Evolutionary conservation across 2,888 invertebrate species (phyloP), one percentile per base, ranked within the genome.

Genomic region (Melanostoma scalare): DNA sequence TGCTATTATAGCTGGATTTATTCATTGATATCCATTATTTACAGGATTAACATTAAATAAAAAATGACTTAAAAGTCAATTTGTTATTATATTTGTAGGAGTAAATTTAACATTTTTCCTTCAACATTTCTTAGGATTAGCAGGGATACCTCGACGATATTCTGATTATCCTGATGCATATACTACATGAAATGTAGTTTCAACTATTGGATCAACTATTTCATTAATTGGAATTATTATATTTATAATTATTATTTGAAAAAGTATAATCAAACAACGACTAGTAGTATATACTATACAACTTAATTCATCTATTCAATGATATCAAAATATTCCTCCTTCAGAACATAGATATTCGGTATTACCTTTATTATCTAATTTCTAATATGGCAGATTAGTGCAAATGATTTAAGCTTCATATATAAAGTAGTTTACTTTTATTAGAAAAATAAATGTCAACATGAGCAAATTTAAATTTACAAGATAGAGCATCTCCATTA

Each of bases 41-140:
- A 93, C 93, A 56, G 94, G 95, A 5, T 85, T 94, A 89, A 90
- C 90, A 0, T 68, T 95, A 92, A 94, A 95, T 87, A 89, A 91
- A 40, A 92, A 91, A 78, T 90, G 92, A 90, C 90, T 94, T 92
- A 94, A 94, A 93, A 93, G 93, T 90, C 94, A 95, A 92, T 96
- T 96, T 92, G 89, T 92, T 87, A 89, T 92, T 85, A 95, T 95
- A 93, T 96, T 96, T 93, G 89, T 95, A 87, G 95, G 95, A 78
- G 95, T 96, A 87, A 96, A 96, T 92, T 89, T 95, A 92, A 96
- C 95, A 0, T 95, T 96, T 90, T 96, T 96, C n/a, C 95, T 95
- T 0, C 94, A 95, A 93, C 95, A 96, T 92, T 96, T 96, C 87
- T 89, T 95, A 91, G 94, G 95, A 65, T 89, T 95, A 91, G 92